Evolutionary conservation across 2,113 vertebrate species (phyloP).

Genomic region (Tachuris rubrigastra): DNA sequence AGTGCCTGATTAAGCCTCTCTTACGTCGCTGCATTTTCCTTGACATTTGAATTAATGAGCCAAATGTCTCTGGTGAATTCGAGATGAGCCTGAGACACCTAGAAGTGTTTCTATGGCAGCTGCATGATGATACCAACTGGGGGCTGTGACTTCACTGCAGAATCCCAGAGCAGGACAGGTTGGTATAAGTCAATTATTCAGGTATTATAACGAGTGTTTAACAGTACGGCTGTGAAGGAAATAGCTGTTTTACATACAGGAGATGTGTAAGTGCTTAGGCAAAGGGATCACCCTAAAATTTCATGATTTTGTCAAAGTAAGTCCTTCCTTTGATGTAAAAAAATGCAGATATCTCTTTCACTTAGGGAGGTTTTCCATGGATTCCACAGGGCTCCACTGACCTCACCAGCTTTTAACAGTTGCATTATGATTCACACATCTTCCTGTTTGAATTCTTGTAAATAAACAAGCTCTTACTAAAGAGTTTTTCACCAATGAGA

Average conservation of each 20-base stretch:
- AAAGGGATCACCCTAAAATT: not conserved
- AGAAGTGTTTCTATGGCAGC: constrained; percentile 36
- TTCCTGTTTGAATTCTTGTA: constrained; percentile 81
- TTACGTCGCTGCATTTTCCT: not conserved
- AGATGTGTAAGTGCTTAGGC: not conserved
- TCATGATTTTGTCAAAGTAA: not conserved
- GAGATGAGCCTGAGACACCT: constrained; percentile 6
- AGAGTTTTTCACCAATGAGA: not conserved
- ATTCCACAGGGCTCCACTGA: constrained; percentile 79
- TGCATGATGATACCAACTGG: not conserved
- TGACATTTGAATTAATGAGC: constrained; percentile 50
- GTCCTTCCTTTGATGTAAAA: not conserved
- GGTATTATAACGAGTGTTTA: not conserved
- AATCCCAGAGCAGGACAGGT: not conserved
- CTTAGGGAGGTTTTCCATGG: constrained; percentile 31
- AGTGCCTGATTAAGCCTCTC: not conserved
- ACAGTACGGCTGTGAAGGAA: not conserved
- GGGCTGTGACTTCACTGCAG: constrained; percentile 16
- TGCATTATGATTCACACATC: constrained; percentile 71
- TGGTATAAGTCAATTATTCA: not conserved
- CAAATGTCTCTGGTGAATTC: constrained; percentile 38
- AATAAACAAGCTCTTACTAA: not conserved
- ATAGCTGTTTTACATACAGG: not conserved
- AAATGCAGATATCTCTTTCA: not conserved
- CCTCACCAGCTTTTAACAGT: constrained; percentile 77